phyloP scores from a whole-genome alignment of 1,140 invertebrate species.

The Listronotus oregonensis region DNA sequence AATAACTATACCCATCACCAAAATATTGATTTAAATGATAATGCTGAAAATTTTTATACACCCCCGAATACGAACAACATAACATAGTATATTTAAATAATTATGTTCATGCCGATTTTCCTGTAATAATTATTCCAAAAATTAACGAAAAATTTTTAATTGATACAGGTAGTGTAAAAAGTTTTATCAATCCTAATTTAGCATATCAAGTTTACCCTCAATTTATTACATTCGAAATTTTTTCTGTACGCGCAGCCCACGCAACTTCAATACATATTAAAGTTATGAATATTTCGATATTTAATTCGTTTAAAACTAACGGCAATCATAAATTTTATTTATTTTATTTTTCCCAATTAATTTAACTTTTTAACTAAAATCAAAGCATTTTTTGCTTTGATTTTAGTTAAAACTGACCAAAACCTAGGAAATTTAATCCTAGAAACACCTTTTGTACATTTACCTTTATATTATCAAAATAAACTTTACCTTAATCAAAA shows the following conservation, averaged over 20 bases:
- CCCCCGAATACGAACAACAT: not conserved
- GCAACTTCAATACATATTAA: conserved; percentile 20
- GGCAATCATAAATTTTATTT: conserved; percentile 15
- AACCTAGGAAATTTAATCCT: not conserved
- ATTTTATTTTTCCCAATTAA: conserved; percentile 1
- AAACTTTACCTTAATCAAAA: not conserved
- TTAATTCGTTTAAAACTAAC: conserved; percentile 24
- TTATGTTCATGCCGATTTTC: conserved; percentile 1
- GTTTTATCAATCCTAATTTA: conserved; percentile 28
- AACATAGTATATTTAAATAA: conserved; percentile 13
- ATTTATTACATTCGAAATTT: no score
- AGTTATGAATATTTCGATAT: conserved; percentile 22
- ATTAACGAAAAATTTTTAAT: conserved; percentile 36
- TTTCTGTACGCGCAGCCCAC: conserved; percentile 28
- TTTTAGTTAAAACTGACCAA: no score
- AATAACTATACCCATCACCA: no score
- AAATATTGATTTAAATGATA: no score
- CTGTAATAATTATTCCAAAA: conserved; percentile 6
- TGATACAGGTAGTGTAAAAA: conserved; percentile 30
- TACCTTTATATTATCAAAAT: not conserved
- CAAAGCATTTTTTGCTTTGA: no score
- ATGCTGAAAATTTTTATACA: not conserved
- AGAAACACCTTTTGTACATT: not conserved
- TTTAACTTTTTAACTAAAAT: not conserved
- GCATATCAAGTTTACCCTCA: conserved; percentile 24